Evolutionary conservation across 2,888 invertebrate species (phyloP).

Genomic region (Drosophila paranaensis): DNA sequence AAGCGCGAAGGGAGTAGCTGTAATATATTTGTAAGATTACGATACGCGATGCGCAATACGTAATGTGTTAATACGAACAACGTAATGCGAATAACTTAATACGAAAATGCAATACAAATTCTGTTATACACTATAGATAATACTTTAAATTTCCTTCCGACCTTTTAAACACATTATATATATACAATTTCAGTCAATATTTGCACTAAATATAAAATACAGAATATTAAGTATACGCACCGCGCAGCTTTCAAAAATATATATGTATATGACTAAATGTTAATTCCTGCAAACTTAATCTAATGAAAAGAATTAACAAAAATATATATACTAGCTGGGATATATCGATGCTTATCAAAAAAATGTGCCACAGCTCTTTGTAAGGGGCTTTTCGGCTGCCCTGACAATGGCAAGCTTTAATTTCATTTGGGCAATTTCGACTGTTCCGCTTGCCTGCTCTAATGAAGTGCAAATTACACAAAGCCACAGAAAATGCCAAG

Average conservation of each 20-base stretch:
- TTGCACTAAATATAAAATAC: background rate
- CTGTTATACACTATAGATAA: too few species aligned
- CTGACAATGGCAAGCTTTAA: slow-evolving; percentile 27
- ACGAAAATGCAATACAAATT: too few species aligned
- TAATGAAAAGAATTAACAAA: background rate
- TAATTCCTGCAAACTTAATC: background rate
- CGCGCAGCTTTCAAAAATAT: background rate
- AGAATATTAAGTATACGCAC: background rate
- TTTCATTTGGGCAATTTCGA: slow-evolving; percentile 37
- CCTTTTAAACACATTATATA: background rate
- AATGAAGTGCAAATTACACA: slow-evolving; percentile 74
- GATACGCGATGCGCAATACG: too few species aligned
- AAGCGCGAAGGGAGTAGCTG: too few species aligned
- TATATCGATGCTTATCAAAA: too few species aligned
- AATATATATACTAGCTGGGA: background rate
- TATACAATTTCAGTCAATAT: background rate
- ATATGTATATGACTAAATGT: background rate
- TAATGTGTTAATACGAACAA: too few species aligned
- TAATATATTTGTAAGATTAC: too few species aligned
- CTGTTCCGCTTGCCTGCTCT: slow-evolving; percentile 26
- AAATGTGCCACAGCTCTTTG: background rate
- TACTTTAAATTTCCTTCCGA: too few species aligned
- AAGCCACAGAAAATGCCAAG: slow-evolving; percentile 53
- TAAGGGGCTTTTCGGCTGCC: background rate
- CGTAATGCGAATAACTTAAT: too few species aligned